Evolutionary conservation across 1,140 invertebrate genomes (phyloP).

Genomic region (Carcinoscorpius rotundicauda): DNA sequence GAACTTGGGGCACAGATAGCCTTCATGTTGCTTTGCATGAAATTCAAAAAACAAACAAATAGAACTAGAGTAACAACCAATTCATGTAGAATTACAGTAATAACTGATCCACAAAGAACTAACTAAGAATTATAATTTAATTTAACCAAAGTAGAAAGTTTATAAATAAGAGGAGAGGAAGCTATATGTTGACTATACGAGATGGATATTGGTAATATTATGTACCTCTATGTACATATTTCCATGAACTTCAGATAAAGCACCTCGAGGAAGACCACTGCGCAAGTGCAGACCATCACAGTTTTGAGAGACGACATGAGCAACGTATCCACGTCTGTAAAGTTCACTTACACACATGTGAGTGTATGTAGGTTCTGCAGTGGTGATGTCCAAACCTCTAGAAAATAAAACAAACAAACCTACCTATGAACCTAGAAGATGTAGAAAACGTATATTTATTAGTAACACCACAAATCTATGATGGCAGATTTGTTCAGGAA

Average conservation of each 20-base stretch:
- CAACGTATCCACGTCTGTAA: constrained; percentile 44
- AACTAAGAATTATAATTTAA: too few species aligned
- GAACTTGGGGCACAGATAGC: too few species aligned
- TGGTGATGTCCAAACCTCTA: neutral
- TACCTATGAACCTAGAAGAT: too few species aligned
- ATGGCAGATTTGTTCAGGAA: neutral
- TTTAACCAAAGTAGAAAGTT: too few species aligned
- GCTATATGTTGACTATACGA: too few species aligned
- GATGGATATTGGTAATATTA: neutral
- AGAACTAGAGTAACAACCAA: too few species aligned
- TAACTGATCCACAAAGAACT: too few species aligned
- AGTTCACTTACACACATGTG: constrained; percentile 77
- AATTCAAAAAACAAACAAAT: too few species aligned
- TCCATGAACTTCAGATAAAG: constrained; percentile 89
- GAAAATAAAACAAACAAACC: neutral
- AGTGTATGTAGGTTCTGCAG: constrained; percentile 62
- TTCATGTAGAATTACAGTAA: too few species aligned
- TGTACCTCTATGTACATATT: constrained; percentile 86
- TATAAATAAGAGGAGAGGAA: too few species aligned
- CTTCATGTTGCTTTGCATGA: too few species aligned
- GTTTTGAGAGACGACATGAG: constrained; percentile 92
- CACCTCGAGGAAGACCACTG: constrained; percentile 64
- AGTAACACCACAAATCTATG: neutral
- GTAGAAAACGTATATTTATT: neutral
- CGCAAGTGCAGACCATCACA: constrained; percentile 92